Evolutionary conservation across 2,888 invertebrate genomes (phyloP), one percentile per base, ranked within the genome.

Genomic region (Perizoma affinitatum): DNA sequence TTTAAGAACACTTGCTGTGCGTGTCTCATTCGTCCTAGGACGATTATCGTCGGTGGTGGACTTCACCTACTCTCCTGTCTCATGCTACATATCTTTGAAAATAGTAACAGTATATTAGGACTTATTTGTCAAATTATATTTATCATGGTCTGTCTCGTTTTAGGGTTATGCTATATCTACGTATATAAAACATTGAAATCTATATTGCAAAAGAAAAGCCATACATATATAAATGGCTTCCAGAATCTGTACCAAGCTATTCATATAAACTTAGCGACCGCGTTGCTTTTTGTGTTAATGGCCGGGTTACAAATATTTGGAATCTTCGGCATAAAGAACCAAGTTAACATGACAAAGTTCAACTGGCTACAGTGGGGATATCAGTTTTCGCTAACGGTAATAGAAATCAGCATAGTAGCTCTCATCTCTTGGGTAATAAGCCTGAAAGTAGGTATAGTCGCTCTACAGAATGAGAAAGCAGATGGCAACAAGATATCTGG

Each of bases 311-410:
- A 98, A 79, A 94, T 98, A 34, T 98, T 97, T 81, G 97, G 96
- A 2, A 92, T 92, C 52, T 85, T 93, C 57, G 90, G 90, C 5
- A 90, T 93, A 53, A 90, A 68, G 50, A 63, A 89, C 66, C 91
- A 91, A 73, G 93, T 93, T 22, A 93, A 89, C 58, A 94, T 94
- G 87, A 93, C 93, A 0, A 95, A 95, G 73, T 95, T 95, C 73
- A 95, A 96, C 65, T 98, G 98, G 98, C 93, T 97, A 4, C 96
- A 98, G 93, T 98, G 97, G 97, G 96, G 96, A 22, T 98, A 97
- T 88, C 97, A 98, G 79, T 95, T 97, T 77, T 96, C 96, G 0
- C 94, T 97, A 54, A 94, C 98, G 35, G 92, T 97, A 5, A 94
- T 97, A 54, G 98, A 98, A 87, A 95, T 98, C 48, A 95, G 96